Conservation (phyloP, 2,113 vertebrate genomes). For the Cyanoliseus patagonus region DNA sequence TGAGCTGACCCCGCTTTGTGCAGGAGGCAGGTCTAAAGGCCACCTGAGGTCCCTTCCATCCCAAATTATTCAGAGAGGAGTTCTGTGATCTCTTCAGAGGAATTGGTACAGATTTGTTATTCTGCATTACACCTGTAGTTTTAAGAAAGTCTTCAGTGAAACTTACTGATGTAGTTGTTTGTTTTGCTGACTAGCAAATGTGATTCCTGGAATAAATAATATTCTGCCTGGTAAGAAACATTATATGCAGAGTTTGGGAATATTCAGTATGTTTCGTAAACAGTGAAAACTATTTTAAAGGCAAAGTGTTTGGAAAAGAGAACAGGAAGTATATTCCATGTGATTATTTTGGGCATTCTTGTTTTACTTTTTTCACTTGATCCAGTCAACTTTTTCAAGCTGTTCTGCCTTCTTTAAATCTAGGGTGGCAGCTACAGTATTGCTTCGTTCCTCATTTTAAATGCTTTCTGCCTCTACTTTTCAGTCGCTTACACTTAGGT, state of each 20-base stretch:
- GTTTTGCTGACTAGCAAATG: neutral
- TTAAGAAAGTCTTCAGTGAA: neutral
- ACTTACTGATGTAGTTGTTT: neutral
- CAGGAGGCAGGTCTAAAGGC: neutral
- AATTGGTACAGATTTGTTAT: neutral
- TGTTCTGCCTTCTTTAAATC: slow-evolving; percentile 47
- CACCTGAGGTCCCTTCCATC: neutral
- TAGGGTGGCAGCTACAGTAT: neutral
- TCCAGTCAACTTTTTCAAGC: slow-evolving; percentile 50
- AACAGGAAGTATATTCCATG: neutral
- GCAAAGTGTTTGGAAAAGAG: neutral
- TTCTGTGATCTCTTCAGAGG: neutral
- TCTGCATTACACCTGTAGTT: neutral
- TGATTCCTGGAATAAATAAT: neutral
- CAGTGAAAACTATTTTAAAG: neutral
- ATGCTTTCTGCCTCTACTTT: slow-evolving; percentile 57
- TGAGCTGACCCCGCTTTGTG: neutral
- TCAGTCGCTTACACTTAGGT: slow-evolving; percentile 70
- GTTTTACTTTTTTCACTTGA: neutral
- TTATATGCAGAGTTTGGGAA: neutral
- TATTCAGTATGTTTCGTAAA: neutral
- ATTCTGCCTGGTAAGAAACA: neutral
- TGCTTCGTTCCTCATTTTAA: slow-evolving; percentile 60
- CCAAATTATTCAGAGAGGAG: neutral
- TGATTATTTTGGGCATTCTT: neutral